phyloP scores from a whole-genome alignment of 2,797 vertebrate genomes.

The Mycteria americana region DNA sequence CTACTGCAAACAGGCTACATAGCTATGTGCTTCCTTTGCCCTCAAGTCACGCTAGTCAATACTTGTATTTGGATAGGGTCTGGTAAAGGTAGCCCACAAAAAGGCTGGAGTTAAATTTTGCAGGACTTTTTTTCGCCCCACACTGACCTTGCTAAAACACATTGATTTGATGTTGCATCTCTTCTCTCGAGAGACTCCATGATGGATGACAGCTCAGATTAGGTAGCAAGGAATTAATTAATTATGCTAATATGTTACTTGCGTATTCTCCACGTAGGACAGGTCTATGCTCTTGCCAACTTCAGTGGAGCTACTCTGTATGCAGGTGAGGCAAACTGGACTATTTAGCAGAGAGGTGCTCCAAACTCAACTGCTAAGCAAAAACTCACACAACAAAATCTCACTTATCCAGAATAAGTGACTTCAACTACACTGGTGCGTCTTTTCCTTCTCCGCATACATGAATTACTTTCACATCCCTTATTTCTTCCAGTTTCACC shows the following conservation, averaged over 20 bases:
- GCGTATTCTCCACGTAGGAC: neutral
- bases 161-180: neutral
- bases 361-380: neutral
- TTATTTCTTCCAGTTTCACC: neutral
- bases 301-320: neutral
- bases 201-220: neutral
- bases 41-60: too few species aligned
- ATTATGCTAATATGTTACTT: neutral
- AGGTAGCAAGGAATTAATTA: neutral
- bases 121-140: neutral
- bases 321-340: neutral
- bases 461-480: neutral
- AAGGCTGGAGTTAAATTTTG: neutral
- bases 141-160: neutral
- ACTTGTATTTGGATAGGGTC: neutral
- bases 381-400: neutral
- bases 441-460: neutral
- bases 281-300: neutral
- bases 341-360: neutral
- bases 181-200: neutral
- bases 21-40: fast-evolving
- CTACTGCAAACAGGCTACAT: neutral
- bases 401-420: neutral
- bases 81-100: neutral
- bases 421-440: fast-evolving